phyloP scores from a whole-genome alignment of 2,888 invertebrate species.

The Cephus nigrinus region DNA sequence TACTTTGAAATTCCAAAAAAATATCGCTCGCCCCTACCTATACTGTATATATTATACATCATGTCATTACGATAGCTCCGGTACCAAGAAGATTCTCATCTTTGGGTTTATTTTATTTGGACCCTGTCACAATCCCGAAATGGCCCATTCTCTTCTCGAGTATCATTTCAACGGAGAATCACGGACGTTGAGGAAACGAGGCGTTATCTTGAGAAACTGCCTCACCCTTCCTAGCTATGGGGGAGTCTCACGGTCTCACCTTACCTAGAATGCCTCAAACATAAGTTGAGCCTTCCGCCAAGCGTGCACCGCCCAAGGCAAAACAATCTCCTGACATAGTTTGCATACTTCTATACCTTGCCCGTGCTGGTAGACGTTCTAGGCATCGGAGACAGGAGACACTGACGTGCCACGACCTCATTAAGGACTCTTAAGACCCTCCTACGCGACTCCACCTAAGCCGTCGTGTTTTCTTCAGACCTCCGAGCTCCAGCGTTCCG shows the following conservation, averaged over 20 bases:
- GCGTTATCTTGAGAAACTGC: conserved; percentile 20
- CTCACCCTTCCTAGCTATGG: conserved; percentile 1
- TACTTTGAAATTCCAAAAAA: no score
- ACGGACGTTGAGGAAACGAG: conserved; percentile 12
- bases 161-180: conserved; percentile 13
- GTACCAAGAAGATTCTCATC: not conserved
- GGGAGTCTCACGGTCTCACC: conserved; percentile 13
- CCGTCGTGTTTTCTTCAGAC: not conserved
- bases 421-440: conserved; percentile 36
- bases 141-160: conserved; percentile 4
- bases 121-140: conserved; percentile 3
- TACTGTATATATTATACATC: not conserved
- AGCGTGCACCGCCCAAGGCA: not conserved
- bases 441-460: not conserved
- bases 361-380: conserved; percentile 10
- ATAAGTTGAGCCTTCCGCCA: not conserved
- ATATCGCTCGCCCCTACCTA: not conserved
- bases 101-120: conserved; percentile 5
- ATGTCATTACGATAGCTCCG: not conserved
- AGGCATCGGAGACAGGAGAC: conserved; percentile 35
- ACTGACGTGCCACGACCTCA: conserved; percentile 39
- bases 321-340: conserved; percentile 36
- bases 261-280: not conserved
- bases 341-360: conserved; percentile 41
- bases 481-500: not conserved